Evolutionary conservation across 2,113 vertebrate genomes (phyloP).

Genomic region (Neotragus moschatus): DNA sequence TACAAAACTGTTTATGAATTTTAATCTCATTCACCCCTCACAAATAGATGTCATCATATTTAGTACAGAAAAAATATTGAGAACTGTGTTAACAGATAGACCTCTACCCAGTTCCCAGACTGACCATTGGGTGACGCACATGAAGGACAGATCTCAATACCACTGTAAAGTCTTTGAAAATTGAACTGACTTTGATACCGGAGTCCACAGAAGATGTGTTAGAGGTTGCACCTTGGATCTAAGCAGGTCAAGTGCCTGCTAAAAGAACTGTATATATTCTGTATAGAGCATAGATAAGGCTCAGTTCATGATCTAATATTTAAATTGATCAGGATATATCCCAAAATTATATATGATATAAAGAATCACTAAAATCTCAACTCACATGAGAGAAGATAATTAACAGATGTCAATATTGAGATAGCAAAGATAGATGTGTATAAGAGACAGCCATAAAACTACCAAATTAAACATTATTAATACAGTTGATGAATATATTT

Average conservation of each 20-base stretch:
- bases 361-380: neutral
- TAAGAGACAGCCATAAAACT: no score
- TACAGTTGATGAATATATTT: neutral
- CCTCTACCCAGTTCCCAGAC: neutral
- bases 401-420: neutral
- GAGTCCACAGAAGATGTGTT: neutral
- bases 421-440: neutral
- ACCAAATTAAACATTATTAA: neutral
- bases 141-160: neutral
- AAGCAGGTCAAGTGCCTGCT: neutral
- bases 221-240: neutral
- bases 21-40: neutral
- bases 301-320: neutral
- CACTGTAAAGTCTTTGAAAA: neutral
- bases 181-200: neutral
- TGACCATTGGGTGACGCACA: neutral
- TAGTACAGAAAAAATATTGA: neutral
- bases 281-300: neutral
- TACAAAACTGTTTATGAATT: neutral
- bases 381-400: neutral
- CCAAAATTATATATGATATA: neutral
- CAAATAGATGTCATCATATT: neutral
- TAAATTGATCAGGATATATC: neutral
- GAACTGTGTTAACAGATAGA: neutral
- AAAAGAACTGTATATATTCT: neutral